These are phyloP conservation scores for Styela plicata DNA, from an alignment of 23 tunicate species.

Conservation along the genomic window DNA sequence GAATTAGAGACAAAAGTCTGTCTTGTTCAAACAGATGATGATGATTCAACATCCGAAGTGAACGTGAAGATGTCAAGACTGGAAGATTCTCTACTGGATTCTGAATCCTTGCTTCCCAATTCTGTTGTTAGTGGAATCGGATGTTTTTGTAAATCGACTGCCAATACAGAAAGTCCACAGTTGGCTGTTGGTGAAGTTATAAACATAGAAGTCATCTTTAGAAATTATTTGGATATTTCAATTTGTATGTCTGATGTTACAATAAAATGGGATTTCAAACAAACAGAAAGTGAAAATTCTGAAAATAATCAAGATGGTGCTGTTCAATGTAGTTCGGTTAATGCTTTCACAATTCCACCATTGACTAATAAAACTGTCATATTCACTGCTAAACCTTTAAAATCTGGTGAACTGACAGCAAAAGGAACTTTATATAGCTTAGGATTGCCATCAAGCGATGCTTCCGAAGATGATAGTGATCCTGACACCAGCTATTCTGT, in stretches of 20 bases:
- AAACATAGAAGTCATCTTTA: neutral
- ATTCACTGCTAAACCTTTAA: neutral
- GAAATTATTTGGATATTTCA: constrained; percentile 11
- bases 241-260: neutral
- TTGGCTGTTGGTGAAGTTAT: constrained; percentile 14
- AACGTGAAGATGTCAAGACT: neutral
- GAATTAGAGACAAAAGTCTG: neutral
- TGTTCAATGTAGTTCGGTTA: neutral
- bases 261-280: constrained; percentile 2
- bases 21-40: neutral
- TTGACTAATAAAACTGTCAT: neutral
- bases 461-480: neutral
- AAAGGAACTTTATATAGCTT: neutral
- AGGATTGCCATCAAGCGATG: neutral
- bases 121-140: neutral
- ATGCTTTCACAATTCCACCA: neutral
- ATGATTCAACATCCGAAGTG: neutral
- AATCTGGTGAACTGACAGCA: constrained; percentile 5
- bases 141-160: neutral
- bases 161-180: neutral
- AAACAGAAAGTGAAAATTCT: neutral
- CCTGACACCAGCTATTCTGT: constrained; percentile 5
- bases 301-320: neutral
- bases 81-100: neutral
- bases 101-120: neutral